Evolutionary conservation across 2,797 vertebrate genomes (phyloP).

Genomic region (Danio jaintianensis): DNA sequence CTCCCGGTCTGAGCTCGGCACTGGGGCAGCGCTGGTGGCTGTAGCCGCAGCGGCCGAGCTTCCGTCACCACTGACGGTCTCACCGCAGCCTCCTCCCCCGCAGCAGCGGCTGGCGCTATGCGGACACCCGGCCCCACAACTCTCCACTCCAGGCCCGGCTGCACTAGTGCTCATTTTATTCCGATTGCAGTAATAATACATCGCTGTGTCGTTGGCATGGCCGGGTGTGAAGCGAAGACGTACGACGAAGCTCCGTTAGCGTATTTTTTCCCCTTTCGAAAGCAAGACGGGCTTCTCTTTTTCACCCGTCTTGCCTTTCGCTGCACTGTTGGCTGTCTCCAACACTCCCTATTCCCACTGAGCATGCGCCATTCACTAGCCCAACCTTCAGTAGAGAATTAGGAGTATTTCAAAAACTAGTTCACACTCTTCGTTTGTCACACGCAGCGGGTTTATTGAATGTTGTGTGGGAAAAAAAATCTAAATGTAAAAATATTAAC

Average conservation of each 20-base stretch:
- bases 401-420: conserved; percentile 44
- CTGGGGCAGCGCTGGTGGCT: conserved; percentile 56
- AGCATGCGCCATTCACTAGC: conserved; percentile 62
- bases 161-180: conserved; percentile 64
- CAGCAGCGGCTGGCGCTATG: conserved; percentile 56
- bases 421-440: conserved; percentile 3
- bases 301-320: conserved; percentile 54
- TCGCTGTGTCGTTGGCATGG: conserved; percentile 59
- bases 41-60: conserved; percentile 56
- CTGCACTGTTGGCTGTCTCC: conserved; percentile 57
- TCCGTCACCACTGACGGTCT: conserved; percentile 59
- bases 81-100: conserved; percentile 59
- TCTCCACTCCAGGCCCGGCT: conserved; percentile 57
- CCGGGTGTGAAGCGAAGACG: conserved; percentile 39
- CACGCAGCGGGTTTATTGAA: background rate
- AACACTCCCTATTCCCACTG: conserved; percentile 58
- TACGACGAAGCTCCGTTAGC: conserved; percentile 27
- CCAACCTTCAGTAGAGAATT: conserved; percentile 53
- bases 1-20: conserved; percentile 54
- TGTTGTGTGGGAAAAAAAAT: background rate
- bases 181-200: conserved; percentile 67
- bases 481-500: background rate
- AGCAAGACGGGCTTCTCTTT: conserved; percentile 48
- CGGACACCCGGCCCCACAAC: conserved; percentile 55
- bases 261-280: conserved; percentile 33